Evolutionary conservation across 2,113 vertebrate species (phyloP).

Genomic region (Nesoenas mayeri): DNA sequence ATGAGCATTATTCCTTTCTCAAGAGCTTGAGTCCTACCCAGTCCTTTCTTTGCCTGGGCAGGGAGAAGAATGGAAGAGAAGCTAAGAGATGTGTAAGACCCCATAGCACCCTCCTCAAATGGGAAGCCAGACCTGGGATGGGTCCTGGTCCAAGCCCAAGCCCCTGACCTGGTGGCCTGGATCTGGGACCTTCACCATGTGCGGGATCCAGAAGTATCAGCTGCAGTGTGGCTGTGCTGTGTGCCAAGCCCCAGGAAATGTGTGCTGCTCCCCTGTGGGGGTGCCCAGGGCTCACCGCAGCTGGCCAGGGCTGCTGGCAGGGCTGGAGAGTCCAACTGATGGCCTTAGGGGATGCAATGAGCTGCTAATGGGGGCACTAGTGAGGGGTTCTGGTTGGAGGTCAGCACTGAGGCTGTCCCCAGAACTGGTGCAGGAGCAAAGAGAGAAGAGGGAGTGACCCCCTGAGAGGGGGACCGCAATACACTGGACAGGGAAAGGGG

Average conservation of each 20-base stretch:
- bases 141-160: neutral
- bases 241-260: neutral
- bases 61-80: neutral
- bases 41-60: neutral
- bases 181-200: neutral
- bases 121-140: neutral
- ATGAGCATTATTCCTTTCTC: neutral
- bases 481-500: neutral
- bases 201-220: neutral
- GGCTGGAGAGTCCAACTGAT: neutral
- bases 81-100: neutral
- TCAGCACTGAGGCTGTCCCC: neutral
- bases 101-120: fast-evolving
- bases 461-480: neutral
- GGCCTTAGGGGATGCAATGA: neutral
- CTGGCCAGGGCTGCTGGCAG: fast-evolving
- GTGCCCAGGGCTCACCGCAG: neutral
- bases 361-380: neutral
- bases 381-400: neutral
- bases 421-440: neutral
- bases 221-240: neutral
- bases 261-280: neutral
- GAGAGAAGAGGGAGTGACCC: neutral
- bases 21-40: neutral
- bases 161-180: too few relatives aligned